Percentiles rank a stretch among this genome's conserved stretches.
phyloP scores from a whole-genome alignment of 2,888 invertebrate species.

The Masnerella sp. region DNA sequence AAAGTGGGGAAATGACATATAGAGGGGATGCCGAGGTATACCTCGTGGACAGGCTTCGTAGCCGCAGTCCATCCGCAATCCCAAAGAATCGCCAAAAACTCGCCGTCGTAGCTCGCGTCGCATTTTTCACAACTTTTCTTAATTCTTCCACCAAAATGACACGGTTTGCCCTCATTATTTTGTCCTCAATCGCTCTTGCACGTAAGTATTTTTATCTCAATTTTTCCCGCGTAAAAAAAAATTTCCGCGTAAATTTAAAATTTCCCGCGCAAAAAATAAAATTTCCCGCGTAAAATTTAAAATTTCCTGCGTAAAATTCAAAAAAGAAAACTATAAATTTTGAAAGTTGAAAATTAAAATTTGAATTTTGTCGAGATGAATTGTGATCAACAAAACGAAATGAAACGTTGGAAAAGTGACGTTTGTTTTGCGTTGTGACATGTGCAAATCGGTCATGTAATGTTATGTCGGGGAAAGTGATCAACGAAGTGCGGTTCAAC shows the following conservation, averaged over 20 bases:
- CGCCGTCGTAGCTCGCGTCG: too few species aligned
- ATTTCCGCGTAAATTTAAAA: too few species aligned
- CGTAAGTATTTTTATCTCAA: constrained; percentile 67
- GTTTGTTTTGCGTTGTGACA: constrained; percentile 37
- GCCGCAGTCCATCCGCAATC: constrained; percentile 73
- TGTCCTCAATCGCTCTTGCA: constrained; percentile 65
- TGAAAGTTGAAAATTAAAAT: too few species aligned
- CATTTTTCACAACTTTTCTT: constrained; percentile 13
- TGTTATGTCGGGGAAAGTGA: constrained; percentile 64
- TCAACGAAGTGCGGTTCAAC: constrained; percentile 61
- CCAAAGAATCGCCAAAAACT: constrained; percentile 70
- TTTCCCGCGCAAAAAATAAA: too few species aligned
- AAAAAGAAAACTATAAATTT: too few species aligned
- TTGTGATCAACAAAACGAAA: not conserved
- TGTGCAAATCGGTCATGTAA: constrained; percentile 51
- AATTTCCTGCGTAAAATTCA: too few species aligned
- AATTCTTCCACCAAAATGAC: constrained; percentile 66
- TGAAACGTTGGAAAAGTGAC: constrained; percentile 28
- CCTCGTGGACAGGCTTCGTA: constrained; percentile 68
- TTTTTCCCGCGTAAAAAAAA: not conserved
- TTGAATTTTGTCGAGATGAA: too few species aligned
- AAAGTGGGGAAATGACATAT: constrained; percentile 73
- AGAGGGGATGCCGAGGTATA: constrained; percentile 75
- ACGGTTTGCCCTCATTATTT: constrained; percentile 64
- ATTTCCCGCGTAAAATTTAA: constrained; percentile 1